Evolutionary conservation across 1,140 invertebrate species (phyloP), one percentile per base, ranked within the genome.

Genomic region (Akabosia matsudoensis): DNA sequence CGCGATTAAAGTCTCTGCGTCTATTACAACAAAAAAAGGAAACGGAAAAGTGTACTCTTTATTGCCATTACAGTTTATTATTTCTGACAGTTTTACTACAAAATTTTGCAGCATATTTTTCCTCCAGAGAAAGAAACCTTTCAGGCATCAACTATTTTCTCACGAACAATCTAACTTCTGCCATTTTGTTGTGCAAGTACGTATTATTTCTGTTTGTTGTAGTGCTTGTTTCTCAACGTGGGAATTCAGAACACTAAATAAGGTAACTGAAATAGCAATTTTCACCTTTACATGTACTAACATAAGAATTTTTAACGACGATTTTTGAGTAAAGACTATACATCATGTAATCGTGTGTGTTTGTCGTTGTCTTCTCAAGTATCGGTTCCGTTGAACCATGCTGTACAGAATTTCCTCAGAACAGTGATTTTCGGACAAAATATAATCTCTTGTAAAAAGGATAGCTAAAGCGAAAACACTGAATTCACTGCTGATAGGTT

Each of bases 31-130:
- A 22, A 10, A 18, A 18, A 45, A 45, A 18, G 18, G 18, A 45
- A 45, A 18, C 28, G 61, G 13, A 30, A 22, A 28, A 67, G 28
- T 67, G 61, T 67, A 10, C 7, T 67, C 26, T 67, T 67, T 67
- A 67, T 67, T 67, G 61, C 61, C 61, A 67, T 67, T 67, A 67
- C n/a, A 67, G 26, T 67, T 67, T 67, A 67, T 67, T 67, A 67
- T 67, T 67, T 67, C 26, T 67, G 61, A 67, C 61, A 67, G 61
- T 67, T 67, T 67, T 67, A 67, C 24, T 45, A 45, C 37, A 45
- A 45, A 45, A 45, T 45, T 45, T 45, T 18, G 28, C 3, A 28
- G 54, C n/a, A 56, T 56, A 16, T 24, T 56, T 56, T 56, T 56
- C n/a, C n/a, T n/a, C n/a, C n/a, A n/a, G n/a, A n/a, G n/a, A n/a